Percentiles rank a stretch among this genome's conserved stretches.
phyloP scores from a whole-genome alignment of 2,113 vertebrate genomes.

The Ptychochromis oligacanthus region DNA sequence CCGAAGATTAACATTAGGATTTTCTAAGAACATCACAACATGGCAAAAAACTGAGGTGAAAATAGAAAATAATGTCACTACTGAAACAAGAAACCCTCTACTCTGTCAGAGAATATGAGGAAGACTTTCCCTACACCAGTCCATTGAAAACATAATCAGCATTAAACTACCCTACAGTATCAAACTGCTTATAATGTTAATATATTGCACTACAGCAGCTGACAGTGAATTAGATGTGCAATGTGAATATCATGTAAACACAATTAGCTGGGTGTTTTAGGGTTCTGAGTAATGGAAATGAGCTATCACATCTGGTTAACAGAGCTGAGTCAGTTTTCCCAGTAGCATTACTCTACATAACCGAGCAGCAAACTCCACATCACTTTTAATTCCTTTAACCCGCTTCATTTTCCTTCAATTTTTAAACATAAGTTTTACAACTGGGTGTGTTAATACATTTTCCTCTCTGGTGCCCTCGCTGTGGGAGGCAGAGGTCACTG shows the following conservation, averaged over 20 bases:
- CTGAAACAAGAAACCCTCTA: neutral
- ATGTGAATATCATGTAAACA: slow-evolving; percentile 30
- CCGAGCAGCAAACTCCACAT: slow-evolving; percentile 40
- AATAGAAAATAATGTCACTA: neutral
- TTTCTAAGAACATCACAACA: neutral
- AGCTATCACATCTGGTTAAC: slow-evolving; percentile 50
- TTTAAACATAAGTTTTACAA: slow-evolving; percentile 14
- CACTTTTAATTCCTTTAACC: slow-evolving; percentile 36
- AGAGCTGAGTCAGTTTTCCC: slow-evolving; percentile 17
- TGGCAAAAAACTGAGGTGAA: neutral
- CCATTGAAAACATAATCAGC: neutral
- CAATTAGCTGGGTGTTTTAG: slow-evolving; percentile 24
- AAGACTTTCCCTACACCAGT: neutral
- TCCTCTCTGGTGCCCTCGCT: neutral
- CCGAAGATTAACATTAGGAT: neutral
- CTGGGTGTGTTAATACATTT: slow-evolving; percentile 1
- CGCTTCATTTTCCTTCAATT: neutral
- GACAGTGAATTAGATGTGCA: neutral
- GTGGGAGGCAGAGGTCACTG: slow-evolving; percentile 26
- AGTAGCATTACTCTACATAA: slow-evolving; percentile 38
- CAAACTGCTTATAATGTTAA: slow-evolving; percentile 2
- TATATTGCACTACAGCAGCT: neutral
- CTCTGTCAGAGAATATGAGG: neutral
- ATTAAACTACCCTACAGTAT: neutral
- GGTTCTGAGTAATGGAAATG: slow-evolving; percentile 47